These are phyloP conservation scores for Spheniscus mendiculus DNA, from an alignment of 2,113 vertebrate genomes.

Conservation along the genomic window DNA sequence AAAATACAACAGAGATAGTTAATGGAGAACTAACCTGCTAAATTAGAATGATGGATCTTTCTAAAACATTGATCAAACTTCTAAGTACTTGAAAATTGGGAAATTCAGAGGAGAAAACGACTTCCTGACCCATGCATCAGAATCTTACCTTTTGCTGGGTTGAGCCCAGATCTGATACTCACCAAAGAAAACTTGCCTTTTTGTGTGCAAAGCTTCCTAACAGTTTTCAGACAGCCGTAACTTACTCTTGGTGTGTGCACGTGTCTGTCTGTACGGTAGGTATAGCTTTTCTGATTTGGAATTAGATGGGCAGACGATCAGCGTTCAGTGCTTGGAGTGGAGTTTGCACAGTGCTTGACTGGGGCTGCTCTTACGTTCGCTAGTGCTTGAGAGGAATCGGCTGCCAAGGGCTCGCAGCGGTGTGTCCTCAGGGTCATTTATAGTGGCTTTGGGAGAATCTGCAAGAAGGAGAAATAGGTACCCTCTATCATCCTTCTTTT, in stretches of 20 bases:
- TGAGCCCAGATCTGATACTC: not conserved
- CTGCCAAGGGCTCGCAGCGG: accelerated
- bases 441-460: not conserved
- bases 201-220: not conserved
- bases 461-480: not conserved
- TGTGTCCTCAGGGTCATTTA: too few species aligned
- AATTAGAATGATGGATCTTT: not conserved
- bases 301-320: not conserved
- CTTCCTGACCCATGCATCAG: not conserved
- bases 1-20: not conserved
- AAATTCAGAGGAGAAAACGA: not conserved
- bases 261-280: accelerated
- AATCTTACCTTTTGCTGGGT: not conserved
- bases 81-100: not conserved
- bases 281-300: not conserved
- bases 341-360: accelerated
- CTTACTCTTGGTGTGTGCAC: not conserved
- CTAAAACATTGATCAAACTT: not conserved
- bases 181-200: not conserved
- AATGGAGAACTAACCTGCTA: not conserved
- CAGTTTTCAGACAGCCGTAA: not conserved
- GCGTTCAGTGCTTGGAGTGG: not conserved
- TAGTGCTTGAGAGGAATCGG: not conserved
- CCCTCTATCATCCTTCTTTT: not conserved
- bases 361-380: not conserved